These are phyloP conservation scores for Lucifuga dentata DNA, from an alignment of 2,113 vertebrate genomes.

Conservation along the genomic window DNA sequence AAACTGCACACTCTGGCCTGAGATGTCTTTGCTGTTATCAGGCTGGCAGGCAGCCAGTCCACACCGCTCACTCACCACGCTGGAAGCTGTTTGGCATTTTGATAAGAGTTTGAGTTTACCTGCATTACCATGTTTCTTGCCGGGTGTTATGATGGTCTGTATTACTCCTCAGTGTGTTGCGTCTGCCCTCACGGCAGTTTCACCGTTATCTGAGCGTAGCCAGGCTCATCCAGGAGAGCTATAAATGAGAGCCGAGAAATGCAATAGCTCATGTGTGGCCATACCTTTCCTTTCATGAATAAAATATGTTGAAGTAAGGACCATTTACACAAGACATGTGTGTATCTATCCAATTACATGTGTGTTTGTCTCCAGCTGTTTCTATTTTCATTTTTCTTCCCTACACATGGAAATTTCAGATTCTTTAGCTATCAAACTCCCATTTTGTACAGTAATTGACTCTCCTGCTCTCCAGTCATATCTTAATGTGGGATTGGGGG, in stretches of 20 bases:
- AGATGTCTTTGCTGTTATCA: conserved; percentile 53
- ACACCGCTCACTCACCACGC: conserved; percentile 47
- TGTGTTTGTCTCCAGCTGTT: not conserved
- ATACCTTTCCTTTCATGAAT: conserved; percentile 76
- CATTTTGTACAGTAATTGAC: conserved; percentile 20
- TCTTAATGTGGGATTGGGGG: conserved; percentile 35
- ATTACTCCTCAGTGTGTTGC: conserved; percentile 76
- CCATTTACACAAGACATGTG: conserved; percentile 46
- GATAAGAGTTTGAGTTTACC: conserved; percentile 74
- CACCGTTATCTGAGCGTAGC: conserved; percentile 78
- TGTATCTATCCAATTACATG: conserved; percentile 38
- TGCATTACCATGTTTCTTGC: conserved; percentile 75
- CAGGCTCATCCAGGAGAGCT: conserved; percentile 74
- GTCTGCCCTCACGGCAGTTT: conserved; percentile 75
- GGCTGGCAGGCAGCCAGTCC: conserved; percentile 46
- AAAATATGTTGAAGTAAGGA: conserved; percentile 70
- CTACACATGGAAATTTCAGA: conserved; percentile 13
- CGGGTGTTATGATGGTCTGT: conserved; percentile 74
- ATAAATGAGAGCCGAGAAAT: conserved; percentile 72
- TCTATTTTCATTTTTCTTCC: conserved; percentile 4
- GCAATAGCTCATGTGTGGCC: conserved; percentile 78
- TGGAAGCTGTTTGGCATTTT: conserved; percentile 65
- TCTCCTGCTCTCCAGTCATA: conserved; percentile 17
- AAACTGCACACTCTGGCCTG: conserved; percentile 33
- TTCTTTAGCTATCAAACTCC: conserved; percentile 30